Percentiles rank a stretch among this genome's conserved stretches.
Evolutionary conservation across 2,113 vertebrate species (phyloP).

Genomic region (Condylura cristata): DNA sequence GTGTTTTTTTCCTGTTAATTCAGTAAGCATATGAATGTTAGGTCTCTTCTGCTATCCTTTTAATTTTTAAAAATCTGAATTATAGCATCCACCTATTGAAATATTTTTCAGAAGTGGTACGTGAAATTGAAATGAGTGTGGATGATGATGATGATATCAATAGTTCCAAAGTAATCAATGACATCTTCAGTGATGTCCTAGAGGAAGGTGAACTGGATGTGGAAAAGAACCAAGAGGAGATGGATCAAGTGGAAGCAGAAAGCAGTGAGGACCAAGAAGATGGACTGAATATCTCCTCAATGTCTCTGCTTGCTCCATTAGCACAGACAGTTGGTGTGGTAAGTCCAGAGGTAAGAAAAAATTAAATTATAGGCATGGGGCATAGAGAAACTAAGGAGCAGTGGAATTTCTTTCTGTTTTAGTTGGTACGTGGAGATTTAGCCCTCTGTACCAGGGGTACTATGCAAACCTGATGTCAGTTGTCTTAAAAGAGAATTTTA

Average conservation of each 20-base stretch:
- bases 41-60: neutral
- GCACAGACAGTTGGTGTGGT: constrained; percentile 93
- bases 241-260: constrained; percentile 80
- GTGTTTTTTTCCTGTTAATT: neutral
- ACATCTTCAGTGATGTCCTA: constrained; percentile 92
- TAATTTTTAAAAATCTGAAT: neutral
- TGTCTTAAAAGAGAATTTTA: constrained; percentile 6
- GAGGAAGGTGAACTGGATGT: constrained; percentile 85
- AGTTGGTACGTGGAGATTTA: neutral
- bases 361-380: rapidly evolving
- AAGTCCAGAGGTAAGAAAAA: constrained; percentile 88
- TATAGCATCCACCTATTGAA: neutral
- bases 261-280: constrained; percentile 88
- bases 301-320: constrained; percentile 96
- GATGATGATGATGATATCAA: constrained; percentile 84
- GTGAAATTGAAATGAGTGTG: constrained; percentile 86
- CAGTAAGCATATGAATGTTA: neutral
- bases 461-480: neutral
- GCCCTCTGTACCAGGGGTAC: neutral
- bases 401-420: neutral
- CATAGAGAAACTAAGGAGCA: neutral
- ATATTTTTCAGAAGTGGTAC: constrained; percentile 79
- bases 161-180: constrained; percentile 93
- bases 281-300: constrained; percentile 96
- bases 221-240: constrained; percentile 81